phyloP scores from a whole-genome alignment of 2,797 vertebrate species.

The Otolemur crassicaudatus region DNA sequence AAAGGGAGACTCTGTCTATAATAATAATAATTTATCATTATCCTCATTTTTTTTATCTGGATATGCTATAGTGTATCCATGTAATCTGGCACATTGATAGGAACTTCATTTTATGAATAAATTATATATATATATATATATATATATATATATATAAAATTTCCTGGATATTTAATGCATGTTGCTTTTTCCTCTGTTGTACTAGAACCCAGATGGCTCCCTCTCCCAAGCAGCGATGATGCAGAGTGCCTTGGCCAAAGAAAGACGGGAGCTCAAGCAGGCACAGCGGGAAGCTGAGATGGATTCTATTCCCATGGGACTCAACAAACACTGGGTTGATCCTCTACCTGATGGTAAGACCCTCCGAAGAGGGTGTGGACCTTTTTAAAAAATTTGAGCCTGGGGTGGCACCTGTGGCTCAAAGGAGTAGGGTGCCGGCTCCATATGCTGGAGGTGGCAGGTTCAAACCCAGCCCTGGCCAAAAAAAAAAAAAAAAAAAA shows the following conservation, averaged over 20 bases:
- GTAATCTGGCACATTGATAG: background rate
- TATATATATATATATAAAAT: background rate
- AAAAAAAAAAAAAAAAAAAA: no score
- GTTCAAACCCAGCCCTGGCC: no score
- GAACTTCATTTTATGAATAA: background rate
- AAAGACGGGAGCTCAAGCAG: conserved; percentile 97
- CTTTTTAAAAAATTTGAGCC: background rate
- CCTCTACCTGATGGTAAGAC: conserved; percentile 96
- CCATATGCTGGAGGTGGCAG: no score
- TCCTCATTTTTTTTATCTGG: conserved; percentile 1
- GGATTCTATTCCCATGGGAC: conserved; percentile 99
- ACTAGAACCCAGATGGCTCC: conserved; percentile 97
- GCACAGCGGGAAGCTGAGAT: conserved; percentile 98
- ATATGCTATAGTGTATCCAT: background rate
- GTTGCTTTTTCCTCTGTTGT: background rate
- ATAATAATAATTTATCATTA: background rate
- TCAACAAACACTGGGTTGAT: conserved; percentile 99
- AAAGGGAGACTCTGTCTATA: no score
- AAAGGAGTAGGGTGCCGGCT: no score
- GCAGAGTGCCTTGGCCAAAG: conserved; percentile 98
- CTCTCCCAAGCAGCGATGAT: conserved; percentile 99
- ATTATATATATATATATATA: background rate
- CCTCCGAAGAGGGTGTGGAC: background rate
- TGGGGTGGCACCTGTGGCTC: no score
- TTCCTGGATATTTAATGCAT: background rate